Base-by-base conservation (phyloP, 2,888 invertebrate species). In the Gari tellinella region DNA sequence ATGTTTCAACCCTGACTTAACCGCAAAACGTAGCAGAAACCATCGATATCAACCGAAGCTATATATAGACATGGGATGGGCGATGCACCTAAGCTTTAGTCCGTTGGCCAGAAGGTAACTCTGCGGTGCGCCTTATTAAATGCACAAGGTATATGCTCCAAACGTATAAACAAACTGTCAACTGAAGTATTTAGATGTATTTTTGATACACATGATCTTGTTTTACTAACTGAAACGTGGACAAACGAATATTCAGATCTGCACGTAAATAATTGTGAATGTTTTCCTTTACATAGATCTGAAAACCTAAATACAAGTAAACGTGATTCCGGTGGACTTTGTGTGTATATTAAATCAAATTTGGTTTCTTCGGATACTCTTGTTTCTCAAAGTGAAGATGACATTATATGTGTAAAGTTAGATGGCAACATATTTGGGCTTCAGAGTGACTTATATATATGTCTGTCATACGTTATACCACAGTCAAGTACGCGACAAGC, bases 401-500 rank as follows among this genome's bases (percentile, higher is more conserved):
- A 56, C 19, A 41, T 56, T 1, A 23, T 56, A 21, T 56, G 55
- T 43, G 40, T 56, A 3, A 40, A 40, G 40, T 17, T 56, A 23
- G 19, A 23, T 21, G 21, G 23, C 14, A 21, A 56, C 10, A 14
- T 40, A n/a, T 43, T 55, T n/a, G 19, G 46, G n/a, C 40, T 46
- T 14, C 21, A 45, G 7, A 48, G 48, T 37, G 64, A 64, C 41
- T 38, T 64, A 25, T 64, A 37, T 56, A n/a, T 64, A 19, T 64
- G 64, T 48, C 52, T 62, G 26, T 48, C 48, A n/a, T 65, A 65
- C 25, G 57, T 65, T 8, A 51, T 65, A 31, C 65, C 65, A 17
- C 56, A 65, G 12, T 40, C 48, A 23, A 65, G 65, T 15, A 57
- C 49, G n/a, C 48, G 65, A 23, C 65, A 65, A 51, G 41, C 23